Evolutionary conservation across 2,888 invertebrate genomes (phyloP).

Genomic region (Thymelicus lineola): DNA sequence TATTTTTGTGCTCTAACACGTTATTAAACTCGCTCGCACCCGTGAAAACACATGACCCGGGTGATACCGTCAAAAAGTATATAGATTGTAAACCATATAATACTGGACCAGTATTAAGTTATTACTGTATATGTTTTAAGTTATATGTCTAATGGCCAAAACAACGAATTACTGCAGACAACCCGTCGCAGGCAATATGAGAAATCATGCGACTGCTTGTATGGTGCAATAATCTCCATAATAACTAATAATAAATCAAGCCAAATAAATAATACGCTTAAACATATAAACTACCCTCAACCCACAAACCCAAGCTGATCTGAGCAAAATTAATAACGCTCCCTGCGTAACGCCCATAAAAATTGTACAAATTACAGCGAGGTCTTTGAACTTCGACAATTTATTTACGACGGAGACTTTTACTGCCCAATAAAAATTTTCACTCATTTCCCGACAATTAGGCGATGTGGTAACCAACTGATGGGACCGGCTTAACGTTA

Average conservation of each 20-base stretch:
- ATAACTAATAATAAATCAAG: background rate
- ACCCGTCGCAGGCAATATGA: too few relatives aligned
- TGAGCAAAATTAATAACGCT: slow-evolving; percentile 42
- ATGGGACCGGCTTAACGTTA: slow-evolving; percentile 36
- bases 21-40: too few relatives aligned
- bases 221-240: background rate
- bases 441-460: slow-evolving; percentile 72
- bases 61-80: too few relatives aligned
- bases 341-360: slow-evolving; percentile 30
- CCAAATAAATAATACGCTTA: background rate
- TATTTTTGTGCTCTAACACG: too few relatives aligned
- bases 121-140: too few relatives aligned
- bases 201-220: too few relatives aligned
- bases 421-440: slow-evolving; percentile 74
- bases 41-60: too few relatives aligned
- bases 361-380: slow-evolving; percentile 58
- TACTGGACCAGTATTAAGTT: too few relatives aligned
- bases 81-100: too few relatives aligned
- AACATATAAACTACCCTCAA: slow-evolving; percentile 10
- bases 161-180: too few relatives aligned
- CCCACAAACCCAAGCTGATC: slow-evolving; percentile 19
- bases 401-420: slow-evolving; percentile 71
- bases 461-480: slow-evolving; percentile 42
- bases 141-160: too few relatives aligned
- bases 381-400: slow-evolving; percentile 68